A percentile compares a stretch with the other conserved stretches of the same genome.
phyloP scores from a whole-genome alignment of 2,888 invertebrate genomes.

The Icerya purchasi region DNA sequence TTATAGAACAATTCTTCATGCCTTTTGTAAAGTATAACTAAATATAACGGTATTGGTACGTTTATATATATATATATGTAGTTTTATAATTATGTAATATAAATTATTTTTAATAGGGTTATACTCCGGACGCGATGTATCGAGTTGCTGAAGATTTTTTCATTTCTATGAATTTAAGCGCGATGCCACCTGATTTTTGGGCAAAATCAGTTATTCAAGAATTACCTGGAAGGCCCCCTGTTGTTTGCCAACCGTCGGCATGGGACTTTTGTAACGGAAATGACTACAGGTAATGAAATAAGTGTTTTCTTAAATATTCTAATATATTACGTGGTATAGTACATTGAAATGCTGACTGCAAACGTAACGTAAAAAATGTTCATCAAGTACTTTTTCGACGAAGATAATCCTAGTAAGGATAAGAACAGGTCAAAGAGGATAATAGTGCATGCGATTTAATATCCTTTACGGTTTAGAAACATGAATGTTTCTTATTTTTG shows the following conservation, averaged over 20 bases:
- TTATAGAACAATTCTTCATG: not conserved
- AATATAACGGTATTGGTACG: too few relatives aligned
- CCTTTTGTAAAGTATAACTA: not conserved
- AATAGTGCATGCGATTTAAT: too few relatives aligned
- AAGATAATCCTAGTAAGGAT: too few relatives aligned
- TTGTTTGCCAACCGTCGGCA: constrained; percentile 68
- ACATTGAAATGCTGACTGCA: not conserved
- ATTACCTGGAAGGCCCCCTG: constrained; percentile 47
- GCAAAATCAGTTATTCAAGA: constrained; percentile 61
- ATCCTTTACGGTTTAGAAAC: too few relatives aligned
- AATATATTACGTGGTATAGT: not conserved
- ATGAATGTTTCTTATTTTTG: too few relatives aligned
- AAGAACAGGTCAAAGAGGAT: too few relatives aligned
- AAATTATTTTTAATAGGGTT: constrained; percentile 36
- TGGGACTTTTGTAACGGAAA: constrained; percentile 83
- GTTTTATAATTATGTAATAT: not conserved
- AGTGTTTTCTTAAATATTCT: not conserved
- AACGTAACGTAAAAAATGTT: not conserved
- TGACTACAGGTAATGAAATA: constrained; percentile 47
- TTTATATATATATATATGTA: too few relatives aligned
- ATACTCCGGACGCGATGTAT: constrained; percentile 61
- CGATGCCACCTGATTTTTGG: constrained; percentile 75
- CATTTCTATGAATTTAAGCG: constrained; percentile 66
- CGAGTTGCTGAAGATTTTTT: constrained; percentile 79
- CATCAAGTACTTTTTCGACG: too few relatives aligned